Base-by-base conservation (phyloP, 2,888 invertebrate species). In the Xylota segnis region DNA sequence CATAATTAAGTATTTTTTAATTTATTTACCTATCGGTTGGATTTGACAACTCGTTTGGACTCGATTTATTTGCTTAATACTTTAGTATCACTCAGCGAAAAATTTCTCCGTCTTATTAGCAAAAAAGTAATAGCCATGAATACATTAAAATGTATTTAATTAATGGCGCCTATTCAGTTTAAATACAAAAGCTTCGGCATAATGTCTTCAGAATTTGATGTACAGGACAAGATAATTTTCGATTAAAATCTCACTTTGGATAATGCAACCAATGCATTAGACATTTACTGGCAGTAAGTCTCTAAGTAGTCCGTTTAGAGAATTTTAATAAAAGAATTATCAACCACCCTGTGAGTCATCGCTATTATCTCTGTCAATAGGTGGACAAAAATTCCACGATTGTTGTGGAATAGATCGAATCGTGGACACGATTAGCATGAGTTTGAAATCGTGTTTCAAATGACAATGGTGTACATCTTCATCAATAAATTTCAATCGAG, bases 361-460 rank as follows among this genome's bases (percentile, higher is more conserved):
- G 12, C 40, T 4, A 43, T n/a, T n/a, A 12, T 27, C 5, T 40
- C 32, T 34, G 47, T 34, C 9, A 65, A 50, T 65, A 47, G 34
- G 4, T 50, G 34, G 5, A 40, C 43, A 16, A 34, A 23, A 34
- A 65, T 47, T 50, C 16, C 47, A 65, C 34, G 63, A 65, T 16
- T 65, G 1, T 18, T 50, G 2, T 34, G 32, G 32, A 47, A 65
- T 18, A 50, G 47, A 65, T 65, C 1, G 12, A 50, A 52, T 66
- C 66, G 40, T 66, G 7, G 18, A 52, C 52, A 66, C 66, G 66
- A 66, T 37, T 23, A 14, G 23, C 66, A 52, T 52, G 66, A 52
- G 40, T 66, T 66, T 23, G 3, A 50, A 27, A 37, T 37, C 66
- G 66, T 66, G 66, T 50, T 14, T 4, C 10, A 52, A 52, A 66